A percentile compares a stretch with the other conserved stretches of the same genome.
Conservation (phyloP, 2,113 vertebrate genomes). For the Eupsittula cactorum region DNA sequence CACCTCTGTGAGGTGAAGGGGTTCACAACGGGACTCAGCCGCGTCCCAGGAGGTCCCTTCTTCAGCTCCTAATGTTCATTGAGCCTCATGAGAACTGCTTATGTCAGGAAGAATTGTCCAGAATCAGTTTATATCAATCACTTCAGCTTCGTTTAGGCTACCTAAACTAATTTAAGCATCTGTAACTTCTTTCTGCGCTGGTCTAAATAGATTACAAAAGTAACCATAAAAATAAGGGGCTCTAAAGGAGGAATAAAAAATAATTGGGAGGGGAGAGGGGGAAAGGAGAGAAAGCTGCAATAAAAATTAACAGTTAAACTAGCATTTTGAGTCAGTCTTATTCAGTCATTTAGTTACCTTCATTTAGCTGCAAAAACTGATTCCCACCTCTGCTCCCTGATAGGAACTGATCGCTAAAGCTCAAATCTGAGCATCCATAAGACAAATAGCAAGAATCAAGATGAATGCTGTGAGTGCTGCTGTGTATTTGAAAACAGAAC, state of each 20-base stretch:
- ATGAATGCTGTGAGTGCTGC: not conserved
- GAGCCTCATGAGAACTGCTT: fast-evolving
- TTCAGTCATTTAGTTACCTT: not conserved
- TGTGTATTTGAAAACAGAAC: not conserved
- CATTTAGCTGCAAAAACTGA: not conserved
- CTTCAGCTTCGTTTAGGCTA: not conserved
- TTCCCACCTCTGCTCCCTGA: not conserved
- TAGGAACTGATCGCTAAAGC: not conserved
- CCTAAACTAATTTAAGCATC: not conserved
- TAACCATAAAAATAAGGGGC: not conserved
- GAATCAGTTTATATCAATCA: fast-evolving
- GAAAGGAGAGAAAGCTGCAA: not conserved
- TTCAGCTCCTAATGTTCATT: fast-evolving
- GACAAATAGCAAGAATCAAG: too few species aligned
- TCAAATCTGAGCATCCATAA: not conserved
- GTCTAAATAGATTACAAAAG: not conserved
- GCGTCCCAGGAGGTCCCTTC: fast-evolving
- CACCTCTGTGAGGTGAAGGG: not conserved
- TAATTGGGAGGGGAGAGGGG: too few species aligned
- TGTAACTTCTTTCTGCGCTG: too few species aligned
- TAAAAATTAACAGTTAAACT: not conserved
- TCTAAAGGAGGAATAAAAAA: not conserved
- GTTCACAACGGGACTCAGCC: fast-evolving
- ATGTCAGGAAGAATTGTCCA: fast-evolving
- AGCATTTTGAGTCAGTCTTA: not conserved